Conservation (phyloP, 2,888 invertebrate genomes). For the Dysmachus trigonus region DNA sequence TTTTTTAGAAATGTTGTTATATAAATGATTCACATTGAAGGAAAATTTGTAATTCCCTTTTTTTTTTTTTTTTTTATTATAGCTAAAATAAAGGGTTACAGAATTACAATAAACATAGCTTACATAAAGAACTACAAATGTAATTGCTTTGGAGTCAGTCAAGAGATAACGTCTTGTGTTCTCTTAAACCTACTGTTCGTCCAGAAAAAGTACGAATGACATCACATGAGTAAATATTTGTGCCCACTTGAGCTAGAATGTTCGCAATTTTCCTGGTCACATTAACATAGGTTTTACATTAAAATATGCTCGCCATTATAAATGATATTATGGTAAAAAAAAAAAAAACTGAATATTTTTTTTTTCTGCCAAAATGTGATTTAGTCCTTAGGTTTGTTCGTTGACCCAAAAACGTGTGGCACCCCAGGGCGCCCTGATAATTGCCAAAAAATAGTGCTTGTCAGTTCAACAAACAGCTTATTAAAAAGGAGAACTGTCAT, state of each 20-base stretch:
- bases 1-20: conserved; percentile 14
- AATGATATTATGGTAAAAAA: no score
- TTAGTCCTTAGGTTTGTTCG: no score
- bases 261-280: neutral
- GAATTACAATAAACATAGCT: neutral
- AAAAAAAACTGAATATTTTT: no score
- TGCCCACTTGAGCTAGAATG: neutral
- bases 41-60: neutral
- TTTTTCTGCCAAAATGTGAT: no score
- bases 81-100: neutral
- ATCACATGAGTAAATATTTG: neutral
- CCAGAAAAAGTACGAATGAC: neutral
- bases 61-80: neutral
- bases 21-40: neutral
- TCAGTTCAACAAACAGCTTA: no score
- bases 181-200: neutral
- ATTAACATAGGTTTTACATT: neutral
- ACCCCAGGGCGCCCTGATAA: no score
- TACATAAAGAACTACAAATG: neutral
- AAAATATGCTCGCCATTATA: no score
- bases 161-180: no score
- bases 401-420: no score
- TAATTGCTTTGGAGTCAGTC: neutral
- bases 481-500: no score
- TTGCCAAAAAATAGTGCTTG: no score